Conservation (phyloP, 2,113 vertebrate species). For the Meriones unguiculatus region DNA sequence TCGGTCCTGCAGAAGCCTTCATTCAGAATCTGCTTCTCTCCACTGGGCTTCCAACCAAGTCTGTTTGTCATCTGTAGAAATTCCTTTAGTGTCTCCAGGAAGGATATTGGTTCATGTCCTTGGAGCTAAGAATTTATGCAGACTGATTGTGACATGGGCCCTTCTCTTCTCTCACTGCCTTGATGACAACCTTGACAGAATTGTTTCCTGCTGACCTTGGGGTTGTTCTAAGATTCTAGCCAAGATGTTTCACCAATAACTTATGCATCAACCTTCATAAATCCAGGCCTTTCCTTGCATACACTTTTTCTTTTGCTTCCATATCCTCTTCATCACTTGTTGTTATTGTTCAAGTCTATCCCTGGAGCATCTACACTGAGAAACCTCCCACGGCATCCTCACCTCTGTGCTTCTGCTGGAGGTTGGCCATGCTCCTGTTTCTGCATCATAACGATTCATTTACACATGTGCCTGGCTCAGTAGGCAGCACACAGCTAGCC, state of each 20-base stretch:
- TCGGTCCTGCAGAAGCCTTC: neutral
- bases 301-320: neutral
- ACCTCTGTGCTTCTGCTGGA: neutral
- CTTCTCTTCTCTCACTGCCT: neutral
- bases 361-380: neutral
- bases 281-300: neutral
- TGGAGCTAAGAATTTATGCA: neutral
- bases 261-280: neutral
- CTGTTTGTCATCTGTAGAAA: neutral
- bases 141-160: neutral
- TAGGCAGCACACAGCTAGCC: neutral
- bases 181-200: neutral
- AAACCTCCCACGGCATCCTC: neutral
- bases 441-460: rapidly evolving
- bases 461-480: rapidly evolving
- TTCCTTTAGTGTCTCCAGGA: neutral
- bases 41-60: neutral
- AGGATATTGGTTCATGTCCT: neutral
- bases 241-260: neutral
- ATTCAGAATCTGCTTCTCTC: neutral
- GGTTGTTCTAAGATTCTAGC: neutral
- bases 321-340: rapidly evolving
- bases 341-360: neutral
- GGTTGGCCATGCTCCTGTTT: neutral
- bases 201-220: neutral